These are phyloP conservation scores for Aulostomus chinensis DNA, from an alignment of 2,797 vertebrate species.

Conservation along the genomic window DNA sequence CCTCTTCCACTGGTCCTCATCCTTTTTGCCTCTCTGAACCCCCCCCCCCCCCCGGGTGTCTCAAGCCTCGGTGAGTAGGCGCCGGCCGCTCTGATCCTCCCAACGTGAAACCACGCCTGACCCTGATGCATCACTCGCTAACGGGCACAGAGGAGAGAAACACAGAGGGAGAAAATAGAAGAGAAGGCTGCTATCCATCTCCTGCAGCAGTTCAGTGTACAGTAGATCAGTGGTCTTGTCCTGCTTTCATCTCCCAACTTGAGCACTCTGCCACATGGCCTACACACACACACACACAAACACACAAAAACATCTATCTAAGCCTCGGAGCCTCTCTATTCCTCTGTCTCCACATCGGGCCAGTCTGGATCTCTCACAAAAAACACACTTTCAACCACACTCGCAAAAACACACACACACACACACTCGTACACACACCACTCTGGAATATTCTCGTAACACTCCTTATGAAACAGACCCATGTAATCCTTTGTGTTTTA, in stretches of 20 bases:
- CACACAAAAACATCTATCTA: constrained; percentile 46
- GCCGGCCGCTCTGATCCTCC: constrained; percentile 60
- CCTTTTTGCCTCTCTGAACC: too few species aligned
- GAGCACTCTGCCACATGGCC: constrained; percentile 68
- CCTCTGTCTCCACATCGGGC: constrained; percentile 26
- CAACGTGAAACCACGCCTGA: constrained; percentile 55
- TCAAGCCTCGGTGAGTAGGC: constrained; percentile 51
- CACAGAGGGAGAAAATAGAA: constrained; percentile 53
- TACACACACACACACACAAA: constrained; percentile 45
- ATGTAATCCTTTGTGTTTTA: constrained; percentile 31
- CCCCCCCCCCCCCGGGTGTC: constrained; percentile 1
- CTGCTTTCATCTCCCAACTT: constrained; percentile 70
- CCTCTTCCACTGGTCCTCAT: not conserved
- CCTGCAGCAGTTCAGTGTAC: constrained; percentile 46
- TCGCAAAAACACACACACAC: not conserved
- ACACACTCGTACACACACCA: too few species aligned
- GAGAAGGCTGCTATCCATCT: constrained; percentile 48
- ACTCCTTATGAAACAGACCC: constrained; percentile 30
- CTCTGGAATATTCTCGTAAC: too few species aligned
- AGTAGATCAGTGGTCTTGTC: constrained; percentile 63
- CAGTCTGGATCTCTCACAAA: constrained; percentile 15
- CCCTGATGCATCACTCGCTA: constrained; percentile 72
- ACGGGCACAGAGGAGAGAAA: too few species aligned
- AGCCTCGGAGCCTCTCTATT: constrained; percentile 41
- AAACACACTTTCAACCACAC: too few species aligned